phyloP scores from a whole-genome alignment of 2,888 invertebrate species.

The Limnephilus marmoratus region DNA sequence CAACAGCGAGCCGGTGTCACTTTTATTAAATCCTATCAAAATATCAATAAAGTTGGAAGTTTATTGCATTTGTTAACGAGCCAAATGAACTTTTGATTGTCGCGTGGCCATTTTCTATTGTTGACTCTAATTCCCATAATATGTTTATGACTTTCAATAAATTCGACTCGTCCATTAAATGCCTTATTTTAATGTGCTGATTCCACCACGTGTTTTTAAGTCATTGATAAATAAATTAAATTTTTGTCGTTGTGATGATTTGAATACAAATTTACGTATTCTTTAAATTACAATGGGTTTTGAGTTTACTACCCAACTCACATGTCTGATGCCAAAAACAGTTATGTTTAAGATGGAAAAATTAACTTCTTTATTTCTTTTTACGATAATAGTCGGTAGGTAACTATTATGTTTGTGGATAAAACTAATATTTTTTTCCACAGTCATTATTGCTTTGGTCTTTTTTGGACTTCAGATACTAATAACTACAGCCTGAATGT shows the following conservation, averaged over 20 bases:
- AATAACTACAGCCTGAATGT: no score
- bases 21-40: background rate
- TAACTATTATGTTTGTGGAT: no score
- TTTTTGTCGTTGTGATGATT: background rate
- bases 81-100: background rate
- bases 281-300: background rate
- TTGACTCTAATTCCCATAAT: background rate
- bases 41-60: background rate
- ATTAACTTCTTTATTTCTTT: no score
- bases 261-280: background rate
- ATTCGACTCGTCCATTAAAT: background rate
- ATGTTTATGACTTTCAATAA: background rate
- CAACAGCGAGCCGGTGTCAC: background rate
- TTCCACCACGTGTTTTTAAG: background rate
- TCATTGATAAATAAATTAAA: background rate
- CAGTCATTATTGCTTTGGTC: no score
- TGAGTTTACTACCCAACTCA: background rate
- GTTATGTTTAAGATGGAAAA: background rate
- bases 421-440: no score
- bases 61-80: background rate
- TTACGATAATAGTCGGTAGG: no score
- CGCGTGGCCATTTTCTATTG: background rate
- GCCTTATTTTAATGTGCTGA: background rate
- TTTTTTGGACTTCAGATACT: no score
- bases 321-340: background rate